phyloP scores from a whole-genome alignment of 2,888 invertebrate species.

The Cantharis flavilabris region DNA sequence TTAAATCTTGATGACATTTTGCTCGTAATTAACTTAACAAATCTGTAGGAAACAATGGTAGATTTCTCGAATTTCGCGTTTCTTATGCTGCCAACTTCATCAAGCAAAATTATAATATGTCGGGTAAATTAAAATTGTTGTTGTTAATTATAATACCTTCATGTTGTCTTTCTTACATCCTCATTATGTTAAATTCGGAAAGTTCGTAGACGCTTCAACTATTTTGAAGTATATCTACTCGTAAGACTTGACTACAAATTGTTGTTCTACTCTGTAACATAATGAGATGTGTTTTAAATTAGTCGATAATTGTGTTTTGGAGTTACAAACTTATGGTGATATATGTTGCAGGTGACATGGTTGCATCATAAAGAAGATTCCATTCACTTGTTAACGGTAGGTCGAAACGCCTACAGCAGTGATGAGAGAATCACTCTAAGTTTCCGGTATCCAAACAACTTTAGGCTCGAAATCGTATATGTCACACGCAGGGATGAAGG shows the following conservation, averaged over 20 bases:
- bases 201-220: slow-evolving; percentile 7
- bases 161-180: neutral
- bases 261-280: neutral
- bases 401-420: slow-evolving; percentile 61
- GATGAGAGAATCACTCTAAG: slow-evolving; percentile 63
- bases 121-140: neutral
- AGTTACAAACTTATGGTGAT: neutral
- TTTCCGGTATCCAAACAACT: slow-evolving; percentile 66
- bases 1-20: slow-evolving; percentile 2
- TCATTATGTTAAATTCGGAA: slow-evolving; percentile 4
- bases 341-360: slow-evolving; percentile 63
- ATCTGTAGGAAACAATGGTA: neutral
- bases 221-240: slow-evolving; percentile 6
- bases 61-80: neutral
- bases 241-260: neutral
- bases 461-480: slow-evolving; percentile 65
- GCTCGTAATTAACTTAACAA: slow-evolving; percentile 11
- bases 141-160: neutral
- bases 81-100: neutral
- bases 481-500: slow-evolving; percentile 65
- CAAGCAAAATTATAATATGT: slow-evolving; percentile 6
- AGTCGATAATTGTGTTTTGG: slow-evolving; percentile 4
- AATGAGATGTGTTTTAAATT: slow-evolving; percentile 8
- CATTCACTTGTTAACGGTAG: slow-evolving; percentile 64
- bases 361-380: slow-evolving; percentile 61